Percentiles rank a stretch among this genome's conserved stretches.
Conservation (phyloP, 2,797 vertebrate species). For the Coregonus suidteri region DNA sequence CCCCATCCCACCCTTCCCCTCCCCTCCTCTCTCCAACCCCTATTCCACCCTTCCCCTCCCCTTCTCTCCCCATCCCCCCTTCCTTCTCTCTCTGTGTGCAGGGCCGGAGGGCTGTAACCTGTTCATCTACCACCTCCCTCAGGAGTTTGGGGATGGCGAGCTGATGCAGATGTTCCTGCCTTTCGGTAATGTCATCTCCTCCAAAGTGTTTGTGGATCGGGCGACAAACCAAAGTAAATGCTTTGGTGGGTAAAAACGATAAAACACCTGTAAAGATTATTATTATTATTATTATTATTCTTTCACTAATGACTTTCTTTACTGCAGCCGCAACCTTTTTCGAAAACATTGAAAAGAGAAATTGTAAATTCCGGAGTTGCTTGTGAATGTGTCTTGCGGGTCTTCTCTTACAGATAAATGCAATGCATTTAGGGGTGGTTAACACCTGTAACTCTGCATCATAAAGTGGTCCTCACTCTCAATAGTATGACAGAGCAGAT, state of each 20-base stretch:
- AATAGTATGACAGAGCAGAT: not conserved
- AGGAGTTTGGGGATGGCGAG: constrained; percentile 99
- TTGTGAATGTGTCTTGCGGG: constrained; percentile 30
- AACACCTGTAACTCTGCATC: not conserved
- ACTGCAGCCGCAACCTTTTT: constrained; percentile 65
- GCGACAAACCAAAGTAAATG: constrained; percentile 99
- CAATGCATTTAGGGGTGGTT: not conserved
- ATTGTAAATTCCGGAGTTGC: constrained; percentile 38
- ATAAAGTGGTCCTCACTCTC: not conserved
- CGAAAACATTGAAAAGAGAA: constrained; percentile 18
- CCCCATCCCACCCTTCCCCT: constrained; percentile 25
- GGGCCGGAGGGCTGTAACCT: constrained; percentile 99
- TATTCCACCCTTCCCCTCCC: constrained; percentile 32
- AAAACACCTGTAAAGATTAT: constrained; percentile 76
- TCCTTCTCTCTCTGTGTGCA: constrained; percentile 65
- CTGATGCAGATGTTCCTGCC: constrained; percentile 99
- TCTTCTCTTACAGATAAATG: constrained; percentile 11
- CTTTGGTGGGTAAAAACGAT: constrained; percentile 98
- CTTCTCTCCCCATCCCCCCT: constrained; percentile 13
- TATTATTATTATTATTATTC: constrained; percentile 60
- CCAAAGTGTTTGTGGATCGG: constrained; percentile 99
- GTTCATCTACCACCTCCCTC: constrained; percentile 99
- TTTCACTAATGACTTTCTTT: constrained; percentile 76
- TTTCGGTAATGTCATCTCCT: constrained; percentile 99
- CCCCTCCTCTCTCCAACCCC: constrained; percentile 6